Conservation (phyloP, 2,113 vertebrate genomes). For the Stomatorhinus ivindoensis region DNA sequence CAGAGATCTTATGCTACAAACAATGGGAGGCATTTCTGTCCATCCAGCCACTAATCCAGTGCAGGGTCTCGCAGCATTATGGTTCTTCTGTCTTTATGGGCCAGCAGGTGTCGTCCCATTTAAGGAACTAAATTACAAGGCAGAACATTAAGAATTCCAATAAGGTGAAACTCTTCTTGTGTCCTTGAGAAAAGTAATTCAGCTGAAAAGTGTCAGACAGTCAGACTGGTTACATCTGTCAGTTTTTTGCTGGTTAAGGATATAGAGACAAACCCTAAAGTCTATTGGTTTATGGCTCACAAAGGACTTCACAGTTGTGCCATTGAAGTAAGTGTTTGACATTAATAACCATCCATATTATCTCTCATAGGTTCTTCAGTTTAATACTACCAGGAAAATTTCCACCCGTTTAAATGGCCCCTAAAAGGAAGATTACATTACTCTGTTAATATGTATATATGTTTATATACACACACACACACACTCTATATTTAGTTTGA, state of each 20-base stretch:
- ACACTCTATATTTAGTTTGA: background rate
- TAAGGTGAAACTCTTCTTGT: background rate
- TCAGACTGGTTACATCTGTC: background rate
- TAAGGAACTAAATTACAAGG: background rate
- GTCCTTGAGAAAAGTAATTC: background rate
- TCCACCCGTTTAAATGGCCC: background rate
- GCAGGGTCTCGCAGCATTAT: background rate
- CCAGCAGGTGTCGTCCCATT: background rate
- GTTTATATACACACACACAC: background rate
- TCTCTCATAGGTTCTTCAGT: background rate
- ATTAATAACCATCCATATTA: background rate
- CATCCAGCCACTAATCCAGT: background rate
- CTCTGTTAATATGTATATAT: background rate
- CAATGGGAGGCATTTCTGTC: background rate
- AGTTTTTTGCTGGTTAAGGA: background rate
- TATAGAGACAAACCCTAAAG: background rate
- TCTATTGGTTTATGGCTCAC: background rate
- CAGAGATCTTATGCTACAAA: background rate
- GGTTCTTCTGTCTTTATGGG: background rate
- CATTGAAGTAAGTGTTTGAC: background rate
- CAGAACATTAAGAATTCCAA: background rate
- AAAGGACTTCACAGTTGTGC: background rate
- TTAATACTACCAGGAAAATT: background rate
- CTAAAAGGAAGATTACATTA: background rate
- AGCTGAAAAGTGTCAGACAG: background rate